Evolutionary conservation across 2,888 invertebrate genomes (phyloP).

Genomic region (Hipparchia sbordonii): DNA sequence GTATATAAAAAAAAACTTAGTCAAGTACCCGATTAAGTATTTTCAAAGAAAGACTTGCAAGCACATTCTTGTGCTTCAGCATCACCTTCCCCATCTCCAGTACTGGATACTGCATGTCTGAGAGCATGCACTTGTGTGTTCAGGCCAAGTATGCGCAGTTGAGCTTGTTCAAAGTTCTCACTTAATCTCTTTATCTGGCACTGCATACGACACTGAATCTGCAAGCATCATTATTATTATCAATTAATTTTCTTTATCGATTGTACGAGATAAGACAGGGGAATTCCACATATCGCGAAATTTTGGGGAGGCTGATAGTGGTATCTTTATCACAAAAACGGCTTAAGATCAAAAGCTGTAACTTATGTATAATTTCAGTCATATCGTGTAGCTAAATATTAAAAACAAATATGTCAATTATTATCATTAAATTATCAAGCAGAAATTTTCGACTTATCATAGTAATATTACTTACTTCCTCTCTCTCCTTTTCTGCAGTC

Average conservation of each 20-base stretch:
- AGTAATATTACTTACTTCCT: constrained; percentile 70
- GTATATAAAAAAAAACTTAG: too few relatives aligned
- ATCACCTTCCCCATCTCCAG: constrained; percentile 61
- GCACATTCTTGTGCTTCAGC: constrained; percentile 56
- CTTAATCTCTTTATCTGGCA: constrained; percentile 86
- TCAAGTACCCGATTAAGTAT: constrained; percentile 41
- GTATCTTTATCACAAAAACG: too few relatives aligned
- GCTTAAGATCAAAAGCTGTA: background rate
- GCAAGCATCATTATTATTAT: constrained; percentile 37
- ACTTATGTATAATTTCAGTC: background rate
- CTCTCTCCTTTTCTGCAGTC: constrained; percentile 86
- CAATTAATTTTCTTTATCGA: background rate
- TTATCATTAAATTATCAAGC: too few relatives aligned
- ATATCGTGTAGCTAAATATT: too few relatives aligned
- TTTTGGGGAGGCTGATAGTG: too few relatives aligned
- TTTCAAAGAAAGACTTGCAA: constrained; percentile 67
- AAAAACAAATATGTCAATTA: too few relatives aligned
- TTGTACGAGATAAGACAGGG: background rate
- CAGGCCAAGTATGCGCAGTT: constrained; percentile 84
- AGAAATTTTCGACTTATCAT: too few relatives aligned
- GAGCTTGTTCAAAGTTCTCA: constrained; percentile 88
- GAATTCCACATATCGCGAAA: too few relatives aligned
- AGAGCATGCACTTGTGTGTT: constrained; percentile 86
- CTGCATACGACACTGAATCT: constrained; percentile 87
- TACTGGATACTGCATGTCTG: constrained; percentile 68